These are phyloP conservation scores for Gadopsis marmoratus DNA, from an alignment of 2,797 vertebrate species.

Conservation along the genomic window DNA sequence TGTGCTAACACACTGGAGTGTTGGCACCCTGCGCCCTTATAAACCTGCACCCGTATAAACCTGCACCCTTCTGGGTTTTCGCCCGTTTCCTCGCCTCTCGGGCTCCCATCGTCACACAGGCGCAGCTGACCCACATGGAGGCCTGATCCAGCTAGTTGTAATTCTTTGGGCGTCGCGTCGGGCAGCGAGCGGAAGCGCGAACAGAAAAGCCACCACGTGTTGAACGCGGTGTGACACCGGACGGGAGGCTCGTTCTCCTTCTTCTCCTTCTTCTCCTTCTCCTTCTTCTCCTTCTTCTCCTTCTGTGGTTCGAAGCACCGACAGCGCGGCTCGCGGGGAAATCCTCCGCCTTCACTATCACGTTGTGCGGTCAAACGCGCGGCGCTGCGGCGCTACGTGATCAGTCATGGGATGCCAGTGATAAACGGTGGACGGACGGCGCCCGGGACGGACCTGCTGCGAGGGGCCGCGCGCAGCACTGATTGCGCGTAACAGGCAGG, in stretches of 20 bases:
- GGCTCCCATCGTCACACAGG: slow-evolving; percentile 33
- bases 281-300: too few relatives aligned
- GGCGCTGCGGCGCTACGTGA: slow-evolving; percentile 82
- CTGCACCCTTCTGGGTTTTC: slow-evolving; percentile 4
- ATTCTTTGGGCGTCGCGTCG: slow-evolving; percentile 76
- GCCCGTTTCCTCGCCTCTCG: slow-evolving; percentile 17
- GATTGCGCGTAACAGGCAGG: slow-evolving; percentile 61
- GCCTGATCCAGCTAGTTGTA: slow-evolving; percentile 81
- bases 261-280: too few relatives aligned
- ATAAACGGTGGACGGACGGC: slow-evolving; percentile 87
- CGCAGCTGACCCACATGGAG: slow-evolving; percentile 78
- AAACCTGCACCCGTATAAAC: slow-evolving; percentile 28
- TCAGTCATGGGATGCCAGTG: slow-evolving; percentile 89
- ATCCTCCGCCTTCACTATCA: slow-evolving; percentile 81
- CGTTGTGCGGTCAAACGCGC: slow-evolving; percentile 86
- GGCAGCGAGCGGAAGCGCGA: slow-evolving; percentile 65
- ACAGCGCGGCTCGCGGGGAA: slow-evolving; percentile 14
- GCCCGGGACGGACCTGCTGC: slow-evolving; percentile 60
- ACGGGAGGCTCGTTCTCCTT: too few relatives aligned
- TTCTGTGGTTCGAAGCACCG: too few relatives aligned
- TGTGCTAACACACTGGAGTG: slow-evolving; percentile 8
- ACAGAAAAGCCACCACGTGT: slow-evolving; percentile 82
- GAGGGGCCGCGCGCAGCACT: slow-evolving; percentile 57
- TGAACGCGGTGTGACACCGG: slow-evolving; percentile 73
- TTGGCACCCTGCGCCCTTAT: slow-evolving; percentile 16